These are phyloP conservation scores for Drosophila serrata DNA, from an alignment of 1,140 invertebrate species.

Conservation along the genomic window DNA sequence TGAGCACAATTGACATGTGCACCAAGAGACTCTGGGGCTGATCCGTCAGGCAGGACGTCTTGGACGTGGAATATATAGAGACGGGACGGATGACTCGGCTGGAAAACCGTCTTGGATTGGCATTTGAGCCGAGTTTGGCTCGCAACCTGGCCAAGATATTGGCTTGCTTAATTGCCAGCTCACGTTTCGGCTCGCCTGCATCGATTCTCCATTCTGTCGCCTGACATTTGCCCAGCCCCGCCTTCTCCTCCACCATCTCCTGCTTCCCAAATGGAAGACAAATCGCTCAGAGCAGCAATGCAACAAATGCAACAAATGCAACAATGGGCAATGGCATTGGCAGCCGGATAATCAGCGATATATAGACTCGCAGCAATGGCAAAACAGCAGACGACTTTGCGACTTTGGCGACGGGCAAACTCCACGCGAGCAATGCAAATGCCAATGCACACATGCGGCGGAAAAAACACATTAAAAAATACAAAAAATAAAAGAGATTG, in stretches of 20 bases:
- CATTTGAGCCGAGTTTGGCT: slow-evolving; percentile 38
- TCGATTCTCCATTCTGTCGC: slow-evolving; percentile 65
- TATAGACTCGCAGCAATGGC: slow-evolving; percentile 16
- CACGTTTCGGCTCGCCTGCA: slow-evolving; percentile 74
- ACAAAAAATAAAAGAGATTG: slow-evolving; percentile 22
- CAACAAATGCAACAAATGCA: slow-evolving; percentile 34
- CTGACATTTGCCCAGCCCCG: slow-evolving; percentile 54
- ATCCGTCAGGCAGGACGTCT: slow-evolving; percentile 38
- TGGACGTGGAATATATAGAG: slow-evolving; percentile 14
- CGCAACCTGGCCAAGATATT: slow-evolving; percentile 31
- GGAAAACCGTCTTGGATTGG: slow-evolving; percentile 29
- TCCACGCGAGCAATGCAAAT: slow-evolving; percentile 79
- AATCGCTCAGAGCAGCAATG: slow-evolving; percentile 61
- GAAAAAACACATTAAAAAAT: slow-evolving; percentile 3
- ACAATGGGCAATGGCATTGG: slow-evolving; percentile 74
- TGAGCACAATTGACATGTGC: slow-evolving; percentile 39
- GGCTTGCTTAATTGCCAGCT: slow-evolving; percentile 78
- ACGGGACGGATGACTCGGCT: slow-evolving; percentile 21
- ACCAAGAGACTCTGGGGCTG: slow-evolving; percentile 10
- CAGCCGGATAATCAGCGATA: slow-evolving; percentile 71
- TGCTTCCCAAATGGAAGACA: slow-evolving; percentile 65
- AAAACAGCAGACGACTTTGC: slow-evolving; percentile 38
- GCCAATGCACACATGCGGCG: slow-evolving; percentile 60
- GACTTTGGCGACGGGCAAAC: slow-evolving; percentile 54
- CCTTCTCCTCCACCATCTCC: background rate